Evolutionary conservation across 2,797 vertebrate genomes (phyloP).

Genomic region (Hyperoplus lanceolatus): DNA sequence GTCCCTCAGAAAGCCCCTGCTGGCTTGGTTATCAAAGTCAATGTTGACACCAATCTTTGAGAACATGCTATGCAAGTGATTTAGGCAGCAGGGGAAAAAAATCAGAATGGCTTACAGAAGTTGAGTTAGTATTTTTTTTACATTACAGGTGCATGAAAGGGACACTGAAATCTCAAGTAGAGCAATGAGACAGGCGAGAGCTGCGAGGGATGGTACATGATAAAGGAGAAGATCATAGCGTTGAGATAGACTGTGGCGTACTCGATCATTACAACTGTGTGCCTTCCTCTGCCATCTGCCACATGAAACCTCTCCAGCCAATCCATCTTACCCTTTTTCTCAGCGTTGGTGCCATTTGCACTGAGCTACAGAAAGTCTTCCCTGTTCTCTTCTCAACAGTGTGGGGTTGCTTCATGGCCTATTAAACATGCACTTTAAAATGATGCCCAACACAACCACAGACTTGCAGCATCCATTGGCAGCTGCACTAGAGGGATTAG

Average conservation of each 20-base stretch:
- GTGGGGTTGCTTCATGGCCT: constrained; percentile 20
- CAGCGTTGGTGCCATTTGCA: constrained; percentile 31
- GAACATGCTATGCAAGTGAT: not conserved
- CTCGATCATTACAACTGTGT: constrained; percentile 52
- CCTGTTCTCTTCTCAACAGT: constrained; percentile 9
- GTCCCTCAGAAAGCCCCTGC: not conserved
- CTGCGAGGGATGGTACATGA: constrained; percentile 41
- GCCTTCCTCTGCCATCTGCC: constrained; percentile 64
- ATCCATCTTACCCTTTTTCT: constrained; percentile 34
- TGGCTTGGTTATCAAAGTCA: not conserved
- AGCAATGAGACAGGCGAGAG: constrained; percentile 23
- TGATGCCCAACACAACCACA: constrained; percentile 16
- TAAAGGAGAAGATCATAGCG: constrained; percentile 42
- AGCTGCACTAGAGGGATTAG: constrained; percentile 32
- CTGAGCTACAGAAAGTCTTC: constrained; percentile 30
- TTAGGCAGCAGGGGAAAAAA: not conserved
- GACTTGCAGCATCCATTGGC: constrained; percentile 11
- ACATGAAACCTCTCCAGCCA: constrained; percentile 50
- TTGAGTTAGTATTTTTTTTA: not conserved
- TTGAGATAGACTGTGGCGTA: constrained; percentile 34
- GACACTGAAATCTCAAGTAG: constrained; percentile 22
- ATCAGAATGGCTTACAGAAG: not conserved
- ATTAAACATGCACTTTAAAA: constrained; percentile 44
- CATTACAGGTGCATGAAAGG: constrained; percentile 17
- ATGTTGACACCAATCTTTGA: not conserved